A percentile compares a stretch with the other conserved stretches of the same genome.
phyloP scores from a whole-genome alignment of 2,888 invertebrate genomes.

The Pristionchus entomophagus region DNA sequence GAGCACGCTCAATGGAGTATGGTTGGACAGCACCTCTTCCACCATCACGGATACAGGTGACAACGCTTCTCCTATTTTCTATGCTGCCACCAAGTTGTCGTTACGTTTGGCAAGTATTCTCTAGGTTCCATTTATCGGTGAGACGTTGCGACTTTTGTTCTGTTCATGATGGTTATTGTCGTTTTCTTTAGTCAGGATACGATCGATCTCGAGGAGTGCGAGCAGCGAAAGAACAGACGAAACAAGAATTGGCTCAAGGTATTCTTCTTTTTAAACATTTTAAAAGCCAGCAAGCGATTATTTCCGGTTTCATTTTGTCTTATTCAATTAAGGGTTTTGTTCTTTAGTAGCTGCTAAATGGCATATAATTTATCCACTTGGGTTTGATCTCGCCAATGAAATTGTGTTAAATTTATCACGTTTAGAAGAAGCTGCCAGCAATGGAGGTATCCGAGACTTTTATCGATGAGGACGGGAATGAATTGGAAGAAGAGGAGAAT shows the following conservation, averaged over 20 bases:
- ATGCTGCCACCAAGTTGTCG: neutral
- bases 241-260: slow-evolving; percentile 45
- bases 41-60: slow-evolving; percentile 42
- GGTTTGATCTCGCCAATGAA: too few relatives aligned
- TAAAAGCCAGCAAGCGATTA: too few relatives aligned
- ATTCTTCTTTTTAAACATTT: too few relatives aligned
- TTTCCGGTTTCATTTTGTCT: neutral
- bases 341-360: neutral
- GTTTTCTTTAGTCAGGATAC: slow-evolving; percentile 7
- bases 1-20: slow-evolving; percentile 37
- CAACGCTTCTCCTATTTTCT: neutral
- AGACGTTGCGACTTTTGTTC: neutral
- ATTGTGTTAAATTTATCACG: too few relatives aligned
- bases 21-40: slow-evolving; percentile 27
- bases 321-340: too few relatives aligned
- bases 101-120: neutral
- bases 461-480: neutral
- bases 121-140: too few relatives aligned
- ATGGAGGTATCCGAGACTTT: neutral
- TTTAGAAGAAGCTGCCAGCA: slow-evolving; percentile 1
- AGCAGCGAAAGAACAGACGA: slow-evolving; percentile 32
- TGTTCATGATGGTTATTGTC: neutral
- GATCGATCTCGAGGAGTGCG: slow-evolving; percentile 38
- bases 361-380: too few relatives aligned
- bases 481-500: slow-evolving; percentile 4